These are phyloP conservation scores for Ypsolopha sequella DNA, from an alignment of 2,888 invertebrate species.

Conservation along the genomic window DNA sequence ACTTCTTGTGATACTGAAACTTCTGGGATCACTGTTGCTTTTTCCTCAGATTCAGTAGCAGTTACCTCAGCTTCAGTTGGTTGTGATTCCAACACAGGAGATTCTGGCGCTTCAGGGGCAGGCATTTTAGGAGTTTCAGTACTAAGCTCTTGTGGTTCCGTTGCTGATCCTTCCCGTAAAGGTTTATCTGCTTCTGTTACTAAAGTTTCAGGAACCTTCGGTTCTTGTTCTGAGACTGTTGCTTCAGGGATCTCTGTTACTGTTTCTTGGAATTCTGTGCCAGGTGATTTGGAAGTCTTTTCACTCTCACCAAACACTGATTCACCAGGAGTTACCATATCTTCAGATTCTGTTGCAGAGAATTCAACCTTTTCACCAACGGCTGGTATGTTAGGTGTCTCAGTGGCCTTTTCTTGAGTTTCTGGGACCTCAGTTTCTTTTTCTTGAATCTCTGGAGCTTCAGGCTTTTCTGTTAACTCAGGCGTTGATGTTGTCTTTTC, in stretches of 20 bases:
- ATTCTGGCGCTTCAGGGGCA: not conserved
- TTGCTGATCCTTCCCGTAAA: not conserved
- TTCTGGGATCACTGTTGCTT: too few relatives aligned
- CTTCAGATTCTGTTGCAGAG: not conserved
- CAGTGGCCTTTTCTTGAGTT: not conserved
- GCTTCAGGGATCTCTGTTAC: not conserved
- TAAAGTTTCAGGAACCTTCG: not conserved
- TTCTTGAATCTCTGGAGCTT: not conserved
- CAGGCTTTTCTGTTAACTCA: not conserved
- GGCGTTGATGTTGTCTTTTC: not conserved
- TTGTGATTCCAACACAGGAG: not conserved
- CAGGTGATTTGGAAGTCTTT: not conserved
- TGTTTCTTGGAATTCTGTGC: not conserved
- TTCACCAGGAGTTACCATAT: not conserved
- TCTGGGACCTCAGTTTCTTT: not conserved
- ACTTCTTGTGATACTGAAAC: not conserved
- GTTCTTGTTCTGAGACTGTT: not conserved
- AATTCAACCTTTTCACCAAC: not conserved
- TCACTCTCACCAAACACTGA: not conserved
- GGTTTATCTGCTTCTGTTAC: not conserved
- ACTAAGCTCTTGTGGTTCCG: not conserved
- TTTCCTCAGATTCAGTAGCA: not conserved
- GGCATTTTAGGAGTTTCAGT: not conserved
- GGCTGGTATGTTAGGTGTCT: not conserved
- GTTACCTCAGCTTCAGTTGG: not conserved